These are phyloP conservation scores for Cistogaster globosa DNA, from an alignment of 2,888 invertebrate species.

Conservation along the genomic window DNA sequence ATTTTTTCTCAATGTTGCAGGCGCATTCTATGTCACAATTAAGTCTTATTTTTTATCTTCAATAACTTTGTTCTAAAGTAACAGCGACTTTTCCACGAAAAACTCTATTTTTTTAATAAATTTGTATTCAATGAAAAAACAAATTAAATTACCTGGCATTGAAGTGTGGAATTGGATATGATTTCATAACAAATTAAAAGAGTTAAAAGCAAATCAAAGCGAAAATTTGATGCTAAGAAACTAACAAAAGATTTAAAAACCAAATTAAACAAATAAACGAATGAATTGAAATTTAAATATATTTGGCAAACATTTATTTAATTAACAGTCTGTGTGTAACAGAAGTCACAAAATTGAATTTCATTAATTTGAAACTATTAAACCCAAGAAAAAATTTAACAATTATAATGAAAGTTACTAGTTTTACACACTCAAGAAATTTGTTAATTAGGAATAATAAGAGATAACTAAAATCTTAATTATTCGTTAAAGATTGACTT, in stretches of 20 bases:
- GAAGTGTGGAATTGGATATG: constrained; percentile 13
- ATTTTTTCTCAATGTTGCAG: too few relatives aligned
- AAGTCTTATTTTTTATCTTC: too few relatives aligned
- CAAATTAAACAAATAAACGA: background rate
- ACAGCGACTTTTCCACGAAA: too few relatives aligned
- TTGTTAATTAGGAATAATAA: too few relatives aligned
- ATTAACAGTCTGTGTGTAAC: constrained; percentile 11
- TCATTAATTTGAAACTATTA: constrained; percentile 1
- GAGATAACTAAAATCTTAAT: too few relatives aligned
- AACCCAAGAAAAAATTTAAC: too few relatives aligned
- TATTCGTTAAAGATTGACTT: background rate
- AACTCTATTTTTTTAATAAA: too few relatives aligned
- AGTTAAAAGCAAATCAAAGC: background rate
- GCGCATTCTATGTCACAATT: too few relatives aligned
- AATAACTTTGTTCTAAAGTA: too few relatives aligned
- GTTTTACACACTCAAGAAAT: too few relatives aligned
- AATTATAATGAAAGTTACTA: too few relatives aligned
- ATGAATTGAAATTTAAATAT: constrained; percentile 7
- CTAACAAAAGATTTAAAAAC: constrained; percentile 13
- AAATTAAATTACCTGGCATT: background rate
- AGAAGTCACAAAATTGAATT: background rate
- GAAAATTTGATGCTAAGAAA: constrained; percentile 4
- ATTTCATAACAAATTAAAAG: constrained; percentile 23
- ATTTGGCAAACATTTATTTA: constrained; percentile 2
- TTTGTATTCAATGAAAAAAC: too few relatives aligned